Conservation (phyloP, 2,113 vertebrate species). For the Nannospalax galili region DNA sequence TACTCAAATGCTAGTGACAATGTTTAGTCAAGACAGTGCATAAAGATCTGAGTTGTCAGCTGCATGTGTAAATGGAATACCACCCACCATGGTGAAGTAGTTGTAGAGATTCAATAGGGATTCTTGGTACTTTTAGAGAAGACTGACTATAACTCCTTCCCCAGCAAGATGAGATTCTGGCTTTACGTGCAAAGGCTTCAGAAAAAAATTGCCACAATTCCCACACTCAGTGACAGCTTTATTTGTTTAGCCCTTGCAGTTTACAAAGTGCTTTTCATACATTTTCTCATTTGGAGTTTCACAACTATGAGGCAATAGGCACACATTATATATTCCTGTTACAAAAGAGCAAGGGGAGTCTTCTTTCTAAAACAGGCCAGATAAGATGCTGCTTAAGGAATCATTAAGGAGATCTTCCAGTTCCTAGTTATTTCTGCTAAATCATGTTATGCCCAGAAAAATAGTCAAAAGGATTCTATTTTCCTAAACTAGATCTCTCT, state of each 20-base stretch:
- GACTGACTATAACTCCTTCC: neutral
- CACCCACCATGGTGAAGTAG: neutral
- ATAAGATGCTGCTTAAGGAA: neutral
- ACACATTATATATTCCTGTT: neutral
- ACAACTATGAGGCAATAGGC: neutral
- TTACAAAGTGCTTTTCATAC: constrained; percentile 52
- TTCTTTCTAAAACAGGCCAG: neutral
- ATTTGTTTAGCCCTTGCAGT: constrained; percentile 46
- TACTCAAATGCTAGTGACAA: neutral
- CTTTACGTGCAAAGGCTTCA: neutral
- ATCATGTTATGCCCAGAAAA: neutral
- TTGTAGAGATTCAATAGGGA: neutral
- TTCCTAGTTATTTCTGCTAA: neutral
- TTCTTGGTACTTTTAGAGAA: constrained; percentile 5
- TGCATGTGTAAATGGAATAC: neutral
- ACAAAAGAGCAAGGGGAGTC: neutral
- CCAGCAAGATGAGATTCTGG: neutral
- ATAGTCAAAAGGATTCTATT: neutral
- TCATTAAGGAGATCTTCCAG: neutral
- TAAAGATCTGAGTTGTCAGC: neutral
- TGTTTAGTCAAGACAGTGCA: neutral
- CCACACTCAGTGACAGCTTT: constrained; percentile 23
- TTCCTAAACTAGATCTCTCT: neutral
- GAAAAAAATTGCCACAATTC: neutral
- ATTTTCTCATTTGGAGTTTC: constrained; percentile 42